Percentiles rank a stretch among this genome's conserved stretches.
Conservation (phyloP, 2,113 vertebrate genomes). For the Stercorarius parasiticus region DNA sequence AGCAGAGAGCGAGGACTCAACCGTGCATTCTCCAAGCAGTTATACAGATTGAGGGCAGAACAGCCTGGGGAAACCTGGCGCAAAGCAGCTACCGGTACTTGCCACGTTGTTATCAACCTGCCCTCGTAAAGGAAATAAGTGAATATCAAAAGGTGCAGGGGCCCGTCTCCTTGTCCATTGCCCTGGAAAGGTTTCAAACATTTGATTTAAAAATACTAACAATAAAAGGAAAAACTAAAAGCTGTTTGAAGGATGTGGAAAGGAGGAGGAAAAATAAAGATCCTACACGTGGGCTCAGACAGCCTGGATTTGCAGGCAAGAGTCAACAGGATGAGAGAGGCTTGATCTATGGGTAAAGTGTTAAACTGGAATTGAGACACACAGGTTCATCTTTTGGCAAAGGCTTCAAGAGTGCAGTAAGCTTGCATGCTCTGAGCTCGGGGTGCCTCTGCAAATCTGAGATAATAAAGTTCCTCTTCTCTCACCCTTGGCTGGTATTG, state of each 20-base stretch:
- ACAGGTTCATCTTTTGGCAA: neutral
- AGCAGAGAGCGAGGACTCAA: neutral
- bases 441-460: neutral
- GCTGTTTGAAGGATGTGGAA: neutral
- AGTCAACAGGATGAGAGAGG: neutral
- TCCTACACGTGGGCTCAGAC: rapidly evolving
- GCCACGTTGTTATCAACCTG: neutral
- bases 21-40: neutral
- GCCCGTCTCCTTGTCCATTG: rapidly evolving
- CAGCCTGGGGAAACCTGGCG: neutral
- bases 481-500: neutral
- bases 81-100: neutral
- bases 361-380: neutral
- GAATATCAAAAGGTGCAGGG: neutral
- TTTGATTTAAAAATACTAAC: neutral
- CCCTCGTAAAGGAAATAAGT: rapidly evolving
- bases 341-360: neutral
- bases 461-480: neutral
- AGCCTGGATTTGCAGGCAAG: neutral
- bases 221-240: neutral
- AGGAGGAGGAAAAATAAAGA: neutral
- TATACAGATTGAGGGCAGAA: neutral
- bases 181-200: neutral
- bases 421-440: neutral
- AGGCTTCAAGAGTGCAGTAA: neutral